phyloP scores from a whole-genome alignment of 2,113 vertebrate genomes.

The Perccottus glenii region DNA sequence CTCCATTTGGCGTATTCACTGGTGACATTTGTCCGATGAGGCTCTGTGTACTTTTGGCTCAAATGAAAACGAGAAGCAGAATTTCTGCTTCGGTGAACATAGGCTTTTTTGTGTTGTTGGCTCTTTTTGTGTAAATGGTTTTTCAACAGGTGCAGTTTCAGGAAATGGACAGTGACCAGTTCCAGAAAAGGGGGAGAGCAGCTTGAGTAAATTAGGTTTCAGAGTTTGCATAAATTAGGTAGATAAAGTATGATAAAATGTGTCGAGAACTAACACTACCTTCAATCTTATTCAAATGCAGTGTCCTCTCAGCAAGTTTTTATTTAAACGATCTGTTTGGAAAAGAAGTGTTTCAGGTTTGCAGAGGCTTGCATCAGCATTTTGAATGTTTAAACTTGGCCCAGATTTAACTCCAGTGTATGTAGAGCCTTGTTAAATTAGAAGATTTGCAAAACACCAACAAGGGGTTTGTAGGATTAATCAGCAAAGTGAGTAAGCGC shows the following conservation, averaged over 20 bases:
- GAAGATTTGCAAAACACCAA: not conserved
- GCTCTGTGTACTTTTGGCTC: conserved; percentile 40
- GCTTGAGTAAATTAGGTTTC: not conserved
- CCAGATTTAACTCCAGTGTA: not conserved
- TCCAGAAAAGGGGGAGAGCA: not conserved
- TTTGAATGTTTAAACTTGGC: not conserved
- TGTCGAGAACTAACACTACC: not conserved
- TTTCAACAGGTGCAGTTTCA: conserved; percentile 6
- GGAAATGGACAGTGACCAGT: not conserved
- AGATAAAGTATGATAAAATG: not conserved
- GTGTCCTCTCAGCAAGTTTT: conserved; percentile 3
- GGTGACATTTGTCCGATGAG: conserved; percentile 34
- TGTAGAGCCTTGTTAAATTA: not conserved
- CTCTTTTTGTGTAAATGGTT: not conserved
- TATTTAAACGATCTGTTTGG: not conserved
- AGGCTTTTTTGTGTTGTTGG: conserved; percentile 11
- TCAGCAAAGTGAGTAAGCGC: not conserved
- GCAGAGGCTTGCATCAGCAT: conserved; percentile 1
- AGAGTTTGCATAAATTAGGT: not conserved
- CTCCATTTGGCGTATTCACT: conserved; percentile 21
- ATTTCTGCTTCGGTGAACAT: conserved; percentile 30
- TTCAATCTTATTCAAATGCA: not conserved
- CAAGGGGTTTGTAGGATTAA: not conserved
- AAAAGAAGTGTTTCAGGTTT: not conserved
- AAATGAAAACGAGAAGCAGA: conserved; percentile 12